Percentiles rank a stretch among this genome's conserved stretches.
phyloP scores from a whole-genome alignment of 2,888 invertebrate genomes.

The Sphinx pinastri region DNA sequence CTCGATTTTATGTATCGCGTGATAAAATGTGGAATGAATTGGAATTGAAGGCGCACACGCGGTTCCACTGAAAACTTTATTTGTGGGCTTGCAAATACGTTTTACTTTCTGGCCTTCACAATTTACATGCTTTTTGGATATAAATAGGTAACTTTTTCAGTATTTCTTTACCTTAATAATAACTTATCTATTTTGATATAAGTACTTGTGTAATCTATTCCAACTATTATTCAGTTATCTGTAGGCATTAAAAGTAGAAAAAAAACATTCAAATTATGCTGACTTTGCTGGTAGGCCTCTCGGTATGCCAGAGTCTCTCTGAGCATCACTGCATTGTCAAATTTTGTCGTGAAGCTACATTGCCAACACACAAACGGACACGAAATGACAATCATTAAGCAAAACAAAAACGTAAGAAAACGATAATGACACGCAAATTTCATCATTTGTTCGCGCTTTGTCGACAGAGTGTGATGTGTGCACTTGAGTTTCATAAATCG shows the following conservation, averaged over 20 bases:
- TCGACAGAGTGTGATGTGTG: slow-evolving; percentile 4
- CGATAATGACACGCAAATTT: slow-evolving; percentile 1
- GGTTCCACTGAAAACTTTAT: slow-evolving; percentile 27
- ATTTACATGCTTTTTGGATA: not conserved
- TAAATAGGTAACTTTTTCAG: not conserved
- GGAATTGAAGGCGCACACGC: slow-evolving; percentile 33
- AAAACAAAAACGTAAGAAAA: not conserved
- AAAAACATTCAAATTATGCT: no score
- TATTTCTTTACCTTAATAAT: not conserved
- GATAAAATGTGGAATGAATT: slow-evolving; percentile 41
- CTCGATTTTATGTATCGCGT: slow-evolving; percentile 38
- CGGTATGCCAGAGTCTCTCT: no score
- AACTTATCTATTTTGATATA: not conserved
- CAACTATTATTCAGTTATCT: no score
- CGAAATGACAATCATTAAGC: no score
- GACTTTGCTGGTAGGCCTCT: no score
- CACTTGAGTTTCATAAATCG: slow-evolving; percentile 12
- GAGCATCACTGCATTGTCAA: no score
- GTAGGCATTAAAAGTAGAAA: no score
- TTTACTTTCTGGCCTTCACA: slow-evolving; percentile 19
- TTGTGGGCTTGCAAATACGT: slow-evolving; percentile 19
- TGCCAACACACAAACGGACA: no score
- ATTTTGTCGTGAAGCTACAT: no score
- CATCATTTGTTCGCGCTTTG: slow-evolving; percentile 8
- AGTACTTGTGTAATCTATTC: no score